Evolutionary conservation across 2,888 invertebrate species (phyloP).

Genomic region (Lacanobia wlatinum): DNA sequence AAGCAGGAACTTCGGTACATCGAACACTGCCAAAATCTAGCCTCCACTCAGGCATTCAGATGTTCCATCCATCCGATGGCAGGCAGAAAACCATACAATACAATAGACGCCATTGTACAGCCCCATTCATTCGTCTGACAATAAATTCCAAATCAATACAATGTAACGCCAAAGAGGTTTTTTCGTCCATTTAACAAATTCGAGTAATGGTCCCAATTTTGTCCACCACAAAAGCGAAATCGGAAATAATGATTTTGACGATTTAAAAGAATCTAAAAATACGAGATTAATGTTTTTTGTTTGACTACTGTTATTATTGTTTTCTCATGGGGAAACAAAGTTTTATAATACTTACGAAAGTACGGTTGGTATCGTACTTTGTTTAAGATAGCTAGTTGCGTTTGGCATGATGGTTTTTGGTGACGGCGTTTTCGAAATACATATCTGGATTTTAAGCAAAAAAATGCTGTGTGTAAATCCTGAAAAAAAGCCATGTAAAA

Average conservation of each 20-base stretch:
- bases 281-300: conserved; percentile 4
- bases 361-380: background rate
- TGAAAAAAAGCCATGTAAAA: too few relatives aligned
- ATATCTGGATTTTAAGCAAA: too few relatives aligned
- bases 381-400: background rate
- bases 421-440: too few relatives aligned
- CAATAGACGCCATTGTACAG: conserved; percentile 46
- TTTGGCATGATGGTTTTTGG: background rate
- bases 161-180: conserved; percentile 57
- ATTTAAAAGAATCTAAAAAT: conserved; percentile 9
- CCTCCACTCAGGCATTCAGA: conserved; percentile 36
- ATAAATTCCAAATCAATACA: conserved; percentile 67
- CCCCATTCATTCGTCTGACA: conserved; percentile 52
- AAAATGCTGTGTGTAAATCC: too few relatives aligned
- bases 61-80: conserved; percentile 35
- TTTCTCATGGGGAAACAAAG: background rate
- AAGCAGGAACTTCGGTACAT: conserved; percentile 16
- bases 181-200: conserved; percentile 62
- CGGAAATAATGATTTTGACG: conserved; percentile 31
- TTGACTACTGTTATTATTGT: background rate
- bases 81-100: conserved; percentile 26
- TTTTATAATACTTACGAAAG: background rate
- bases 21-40: conserved; percentile 30
- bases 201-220: conserved; percentile 61
- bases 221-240: conserved; percentile 53